Conservation (phyloP, 2,797 vertebrate species). For the Hylomyscus alleni region DNA sequence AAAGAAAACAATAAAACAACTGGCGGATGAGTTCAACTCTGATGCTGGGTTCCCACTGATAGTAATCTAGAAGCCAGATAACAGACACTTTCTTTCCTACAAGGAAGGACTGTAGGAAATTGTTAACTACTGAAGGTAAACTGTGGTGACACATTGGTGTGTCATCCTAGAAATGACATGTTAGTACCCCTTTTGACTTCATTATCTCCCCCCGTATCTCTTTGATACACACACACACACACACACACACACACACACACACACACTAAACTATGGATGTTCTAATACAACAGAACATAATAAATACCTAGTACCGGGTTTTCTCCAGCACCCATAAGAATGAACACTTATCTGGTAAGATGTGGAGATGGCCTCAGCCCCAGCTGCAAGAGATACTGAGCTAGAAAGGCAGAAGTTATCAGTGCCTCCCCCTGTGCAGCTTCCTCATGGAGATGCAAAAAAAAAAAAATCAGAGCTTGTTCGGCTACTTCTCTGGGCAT, state of each 20-base stretch:
- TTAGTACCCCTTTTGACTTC: background rate
- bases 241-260: background rate
- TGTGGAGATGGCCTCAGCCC: background rate
- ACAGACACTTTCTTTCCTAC: conserved; percentile 5
- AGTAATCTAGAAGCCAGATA: background rate
- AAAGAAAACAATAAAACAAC: background rate
- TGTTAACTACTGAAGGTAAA: background rate
- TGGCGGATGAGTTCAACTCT: background rate
- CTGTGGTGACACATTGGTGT: background rate
- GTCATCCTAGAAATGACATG: background rate
- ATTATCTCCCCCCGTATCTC: background rate
- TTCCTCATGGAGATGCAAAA: background rate
- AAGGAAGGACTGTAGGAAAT: conserved; percentile 18
- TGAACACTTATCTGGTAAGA: background rate
- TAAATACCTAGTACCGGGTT: background rate
- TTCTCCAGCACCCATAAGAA: conserved; percentile 27
- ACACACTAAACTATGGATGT: background rate
- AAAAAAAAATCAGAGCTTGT: background rate
- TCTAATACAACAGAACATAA: background rate
- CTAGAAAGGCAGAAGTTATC: background rate
- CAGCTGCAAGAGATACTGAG: background rate
- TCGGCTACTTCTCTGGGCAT: background rate
- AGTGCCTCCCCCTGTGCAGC: too few relatives aligned
- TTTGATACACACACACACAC: background rate
- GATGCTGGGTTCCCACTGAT: background rate